These are phyloP conservation scores for Pseudococcus jackbeardsleyi DNA, from an alignment of 2,888 invertebrate genomes.

Conservation along the genomic window DNA sequence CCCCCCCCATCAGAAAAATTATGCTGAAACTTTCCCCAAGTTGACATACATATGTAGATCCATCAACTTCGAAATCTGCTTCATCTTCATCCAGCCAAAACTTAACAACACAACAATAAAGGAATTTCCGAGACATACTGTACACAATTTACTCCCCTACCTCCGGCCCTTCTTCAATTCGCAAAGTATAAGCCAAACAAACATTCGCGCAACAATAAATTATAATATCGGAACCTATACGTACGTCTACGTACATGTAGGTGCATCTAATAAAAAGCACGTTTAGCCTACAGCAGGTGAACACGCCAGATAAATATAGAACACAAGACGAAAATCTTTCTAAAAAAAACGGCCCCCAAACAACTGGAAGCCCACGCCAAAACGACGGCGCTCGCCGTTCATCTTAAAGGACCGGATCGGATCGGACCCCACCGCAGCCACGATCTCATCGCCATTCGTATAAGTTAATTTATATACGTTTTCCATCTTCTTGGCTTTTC, in stretches of 20 bases:
- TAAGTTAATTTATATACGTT: conserved; percentile 11
- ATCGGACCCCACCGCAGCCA: background rate
- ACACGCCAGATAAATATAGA: conserved; percentile 11
- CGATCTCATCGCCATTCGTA: conserved; percentile 7
- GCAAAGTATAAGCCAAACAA: background rate
- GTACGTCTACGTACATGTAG: background rate
- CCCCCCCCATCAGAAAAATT: no score
- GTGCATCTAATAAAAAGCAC: conserved; percentile 48
- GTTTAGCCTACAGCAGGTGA: conserved; percentile 54
- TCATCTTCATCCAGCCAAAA: no score
- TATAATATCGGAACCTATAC: background rate
- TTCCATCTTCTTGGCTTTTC: background rate
- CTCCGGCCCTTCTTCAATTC: background rate
- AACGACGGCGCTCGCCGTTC: background rate
- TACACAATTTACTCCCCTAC: background rate
- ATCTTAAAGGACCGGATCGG: background rate
- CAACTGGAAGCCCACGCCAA: conserved; percentile 5
- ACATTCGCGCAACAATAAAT: background rate
- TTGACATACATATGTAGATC: no score
- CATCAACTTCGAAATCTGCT: no score
- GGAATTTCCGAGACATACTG: background rate
- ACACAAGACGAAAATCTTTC: background rate
- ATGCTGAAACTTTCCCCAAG: no score
- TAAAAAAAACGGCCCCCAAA: conserved; percentile 9
- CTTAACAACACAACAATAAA: no score